phyloP scores from a whole-genome alignment of 2,888 invertebrate genomes.

The Agapostemon virescens region DNA sequence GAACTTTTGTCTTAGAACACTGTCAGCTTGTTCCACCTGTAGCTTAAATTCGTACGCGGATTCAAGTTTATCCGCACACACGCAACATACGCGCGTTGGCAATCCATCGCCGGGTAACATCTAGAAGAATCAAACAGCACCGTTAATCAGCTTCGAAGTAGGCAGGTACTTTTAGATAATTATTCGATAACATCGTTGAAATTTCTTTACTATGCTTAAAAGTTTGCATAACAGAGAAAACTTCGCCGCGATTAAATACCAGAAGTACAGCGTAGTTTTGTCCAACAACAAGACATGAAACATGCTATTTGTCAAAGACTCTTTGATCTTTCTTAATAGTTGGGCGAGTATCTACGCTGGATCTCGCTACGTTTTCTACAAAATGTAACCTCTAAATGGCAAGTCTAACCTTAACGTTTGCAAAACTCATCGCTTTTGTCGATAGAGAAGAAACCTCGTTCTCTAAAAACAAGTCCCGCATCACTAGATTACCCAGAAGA shows the following conservation, averaged over 20 bases:
- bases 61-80: conserved; percentile 76
- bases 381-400: conserved; percentile 56
- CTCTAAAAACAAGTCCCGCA: conserved; percentile 75
- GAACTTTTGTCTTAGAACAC: conserved; percentile 72
- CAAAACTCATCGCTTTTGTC: conserved; percentile 77
- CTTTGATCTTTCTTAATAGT: not conserved
- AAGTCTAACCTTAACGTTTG: conserved; percentile 78
- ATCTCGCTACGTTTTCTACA: not conserved
- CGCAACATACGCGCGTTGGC: conserved; percentile 75
- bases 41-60: conserved; percentile 78
- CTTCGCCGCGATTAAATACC: not conserved
- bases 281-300: not conserved
- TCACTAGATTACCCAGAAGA: conserved; percentile 71
- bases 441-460: conserved; percentile 72
- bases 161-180: not conserved
- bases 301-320: not conserved
- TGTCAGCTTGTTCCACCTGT: conserved; percentile 78
- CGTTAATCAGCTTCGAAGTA: not conserved
- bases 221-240: not conserved
- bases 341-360: not conserved
- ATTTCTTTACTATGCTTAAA: not conserved
- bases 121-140: conserved; percentile 32
- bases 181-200: not conserved
- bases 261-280: not conserved
- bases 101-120: conserved; percentile 75